Conservation (phyloP, 2,888 invertebrate genomes). For the Oligia fasciuncula region DNA sequence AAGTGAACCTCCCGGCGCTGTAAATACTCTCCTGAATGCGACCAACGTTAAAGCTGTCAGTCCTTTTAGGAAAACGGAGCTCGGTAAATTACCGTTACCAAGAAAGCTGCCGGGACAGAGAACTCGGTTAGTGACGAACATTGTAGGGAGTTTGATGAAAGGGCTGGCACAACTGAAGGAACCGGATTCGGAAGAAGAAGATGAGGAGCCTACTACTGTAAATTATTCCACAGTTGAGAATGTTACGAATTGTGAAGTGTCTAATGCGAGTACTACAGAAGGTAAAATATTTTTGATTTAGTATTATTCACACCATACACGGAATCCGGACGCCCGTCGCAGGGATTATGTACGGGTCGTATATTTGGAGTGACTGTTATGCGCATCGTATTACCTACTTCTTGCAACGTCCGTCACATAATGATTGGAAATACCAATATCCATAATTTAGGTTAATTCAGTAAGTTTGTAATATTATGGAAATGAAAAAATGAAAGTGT, state of each 20-base stretch:
- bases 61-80: neutral
- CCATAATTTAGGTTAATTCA: neutral
- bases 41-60: neutral
- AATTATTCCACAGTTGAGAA: neutral
- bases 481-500: neutral
- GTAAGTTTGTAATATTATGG: neutral
- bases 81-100: neutral
- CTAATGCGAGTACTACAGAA: neutral
- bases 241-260: neutral
- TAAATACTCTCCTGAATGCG: neutral
- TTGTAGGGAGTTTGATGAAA: neutral
- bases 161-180: neutral
- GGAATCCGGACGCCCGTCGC: neutral
- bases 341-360: neutral
- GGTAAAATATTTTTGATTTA: neutral
- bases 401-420: neutral
- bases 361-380: constrained; percentile 5
- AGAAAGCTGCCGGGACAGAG: neutral
- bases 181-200: neutral
- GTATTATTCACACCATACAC: neutral
- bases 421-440: neutral
- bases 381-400: neutral
- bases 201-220: neutral
- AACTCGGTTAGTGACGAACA: neutral
- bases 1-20: neutral